Percentiles rank a stretch among this genome's conserved stretches.
Conservation (phyloP, 2,113 vertebrate species). For the Mobula hypostoma region DNA sequence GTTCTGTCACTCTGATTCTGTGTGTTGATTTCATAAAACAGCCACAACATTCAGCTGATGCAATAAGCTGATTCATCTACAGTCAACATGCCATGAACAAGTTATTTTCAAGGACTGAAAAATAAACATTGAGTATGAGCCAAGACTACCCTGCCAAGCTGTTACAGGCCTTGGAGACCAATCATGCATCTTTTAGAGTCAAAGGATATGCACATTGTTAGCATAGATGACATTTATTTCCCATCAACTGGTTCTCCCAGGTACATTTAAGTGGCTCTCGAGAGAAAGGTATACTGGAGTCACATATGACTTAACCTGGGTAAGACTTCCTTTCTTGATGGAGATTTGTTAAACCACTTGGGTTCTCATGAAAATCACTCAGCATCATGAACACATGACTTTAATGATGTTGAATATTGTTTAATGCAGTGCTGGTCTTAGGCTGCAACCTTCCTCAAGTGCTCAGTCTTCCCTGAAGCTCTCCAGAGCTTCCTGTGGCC, state of each 20-base stretch:
- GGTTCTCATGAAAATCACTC: background rate
- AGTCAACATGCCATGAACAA: background rate
- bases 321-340: background rate
- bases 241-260: background rate
- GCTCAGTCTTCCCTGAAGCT: background rate
- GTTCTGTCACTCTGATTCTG: background rate
- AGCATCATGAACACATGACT: background rate
- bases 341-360: background rate
- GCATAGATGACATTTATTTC: background rate
- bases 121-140: slow-evolving; percentile 15
- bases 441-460: background rate
- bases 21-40: background rate
- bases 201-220: background rate
- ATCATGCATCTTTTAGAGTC: background rate
- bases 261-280: background rate
- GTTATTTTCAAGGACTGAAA: background rate
- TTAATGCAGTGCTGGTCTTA: background rate
- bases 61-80: background rate
- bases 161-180: background rate
- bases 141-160: background rate
- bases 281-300: background rate
- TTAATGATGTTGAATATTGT: background rate
- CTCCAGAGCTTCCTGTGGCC: background rate
- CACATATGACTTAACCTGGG: background rate
- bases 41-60: background rate